Percentiles rank a stretch among this genome's conserved stretches.
These are phyloP conservation scores for Aphaenogaster floridana DNA, from an alignment of 1,140 invertebrate genomes.

Conservation along the genomic window DNA sequence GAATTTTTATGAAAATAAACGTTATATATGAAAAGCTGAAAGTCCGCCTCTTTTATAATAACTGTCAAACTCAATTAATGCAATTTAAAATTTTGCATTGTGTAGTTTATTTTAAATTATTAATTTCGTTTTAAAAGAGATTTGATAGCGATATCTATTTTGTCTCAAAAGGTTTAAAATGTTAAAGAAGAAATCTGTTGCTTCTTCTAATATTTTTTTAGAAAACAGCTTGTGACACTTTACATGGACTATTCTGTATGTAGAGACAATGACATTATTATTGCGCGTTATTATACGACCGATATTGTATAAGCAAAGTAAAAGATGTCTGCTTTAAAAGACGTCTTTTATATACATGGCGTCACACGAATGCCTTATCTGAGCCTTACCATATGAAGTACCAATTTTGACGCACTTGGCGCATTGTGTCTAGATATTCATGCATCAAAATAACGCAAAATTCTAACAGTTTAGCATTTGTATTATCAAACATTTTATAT, in stretches of 20 bases:
- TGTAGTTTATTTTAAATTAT: background rate
- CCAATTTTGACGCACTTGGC: background rate
- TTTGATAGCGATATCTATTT: background rate
- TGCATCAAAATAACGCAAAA: background rate
- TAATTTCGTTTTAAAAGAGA: background rate
- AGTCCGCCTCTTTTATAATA: background rate
- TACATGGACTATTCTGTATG: background rate
- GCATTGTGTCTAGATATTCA: background rate
- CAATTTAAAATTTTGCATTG: background rate
- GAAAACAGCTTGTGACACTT: background rate
- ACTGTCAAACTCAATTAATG: background rate
- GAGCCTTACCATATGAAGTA: background rate
- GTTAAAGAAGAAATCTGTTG: background rate
- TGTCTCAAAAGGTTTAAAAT: background rate
- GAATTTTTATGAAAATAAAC: background rate
- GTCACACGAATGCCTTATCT: background rate
- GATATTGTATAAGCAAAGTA: background rate
- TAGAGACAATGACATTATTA: background rate
- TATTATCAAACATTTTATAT: background rate
- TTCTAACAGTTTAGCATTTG: background rate
- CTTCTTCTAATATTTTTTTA: background rate
- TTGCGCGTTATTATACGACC: background rate
- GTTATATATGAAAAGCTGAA: background rate
- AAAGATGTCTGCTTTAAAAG: background rate
- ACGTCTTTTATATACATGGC: background rate